Conservation (phyloP, 2,113 vertebrate species). For the Ammodramus savannarum region DNA sequence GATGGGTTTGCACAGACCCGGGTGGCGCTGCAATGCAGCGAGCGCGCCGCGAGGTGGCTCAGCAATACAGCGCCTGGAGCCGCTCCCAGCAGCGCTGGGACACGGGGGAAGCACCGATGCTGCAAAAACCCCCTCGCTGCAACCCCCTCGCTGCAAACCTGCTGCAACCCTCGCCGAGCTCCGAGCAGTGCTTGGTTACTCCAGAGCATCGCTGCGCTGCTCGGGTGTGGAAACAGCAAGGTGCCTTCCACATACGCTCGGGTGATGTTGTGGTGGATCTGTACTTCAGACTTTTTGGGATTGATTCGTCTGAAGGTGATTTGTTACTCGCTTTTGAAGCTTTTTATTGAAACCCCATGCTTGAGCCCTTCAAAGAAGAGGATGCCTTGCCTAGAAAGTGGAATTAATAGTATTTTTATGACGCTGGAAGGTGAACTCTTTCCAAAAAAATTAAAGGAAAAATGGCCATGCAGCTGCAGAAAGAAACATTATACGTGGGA, state of each 20-base stretch:
- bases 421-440: neutral
- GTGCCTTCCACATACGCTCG: accelerated
- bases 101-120: accelerated
- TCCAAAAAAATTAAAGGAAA: neutral
- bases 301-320: neutral
- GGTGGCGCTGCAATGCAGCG: neutral
- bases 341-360: neutral
- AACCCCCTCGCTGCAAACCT: too few relatives aligned
- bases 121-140: too few relatives aligned
- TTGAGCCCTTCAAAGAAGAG: neutral
- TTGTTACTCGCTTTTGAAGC: neutral
- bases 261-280: accelerated
- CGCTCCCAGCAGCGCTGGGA: accelerated
- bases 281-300: neutral
- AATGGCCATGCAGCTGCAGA: neutral
- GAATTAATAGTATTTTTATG: neutral
- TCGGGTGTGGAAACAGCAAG: accelerated
- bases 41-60: constrained; percentile 65
- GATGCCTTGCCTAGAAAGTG: neutral
- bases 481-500: neutral
- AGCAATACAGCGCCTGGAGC: neutral
- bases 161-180: accelerated
- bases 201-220: accelerated
- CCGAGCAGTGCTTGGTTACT: accelerated
- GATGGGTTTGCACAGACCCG: accelerated